phyloP scores from a whole-genome alignment of 2,797 vertebrate species.

The Notamacropus eugenii region DNA sequence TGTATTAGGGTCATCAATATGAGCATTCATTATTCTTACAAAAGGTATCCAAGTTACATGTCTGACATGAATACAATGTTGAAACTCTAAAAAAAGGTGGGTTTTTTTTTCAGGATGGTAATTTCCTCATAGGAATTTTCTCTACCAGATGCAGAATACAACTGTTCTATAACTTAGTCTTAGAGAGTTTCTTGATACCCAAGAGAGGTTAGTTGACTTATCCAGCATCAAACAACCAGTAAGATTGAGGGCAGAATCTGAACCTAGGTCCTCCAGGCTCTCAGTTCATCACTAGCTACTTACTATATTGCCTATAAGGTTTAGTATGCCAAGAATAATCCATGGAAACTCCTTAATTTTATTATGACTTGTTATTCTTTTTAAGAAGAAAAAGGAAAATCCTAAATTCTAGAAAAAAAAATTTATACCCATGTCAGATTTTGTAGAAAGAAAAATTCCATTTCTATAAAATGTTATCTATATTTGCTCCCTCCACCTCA shows the following conservation, averaged over 20 bases:
- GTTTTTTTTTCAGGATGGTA: background rate
- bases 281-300: background rate
- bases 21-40: constrained; percentile 10
- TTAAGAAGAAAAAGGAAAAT: background rate
- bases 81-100: background rate
- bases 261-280: background rate
- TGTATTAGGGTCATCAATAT: background rate
- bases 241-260: background rate
- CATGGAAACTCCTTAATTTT: constrained; percentile 17
- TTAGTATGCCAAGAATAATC: background rate
- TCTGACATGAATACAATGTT: background rate
- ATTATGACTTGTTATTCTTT: constrained; percentile 43
- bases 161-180: background rate
- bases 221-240: background rate
- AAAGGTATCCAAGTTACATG: background rate
- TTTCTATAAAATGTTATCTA: background rate
- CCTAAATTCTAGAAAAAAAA: background rate
- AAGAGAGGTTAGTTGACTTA: background rate
- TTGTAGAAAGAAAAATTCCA: background rate
- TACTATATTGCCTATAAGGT: background rate
- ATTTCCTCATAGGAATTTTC: background rate
- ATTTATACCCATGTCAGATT: constrained; percentile 15
- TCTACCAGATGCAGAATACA: background rate
- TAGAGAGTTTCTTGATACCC: background rate
- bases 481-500: background rate